A percentile compares a stretch with the other conserved stretches of the same genome.
Conservation (phyloP, 2,888 invertebrate genomes). For the Oscheius sp. region DNA sequence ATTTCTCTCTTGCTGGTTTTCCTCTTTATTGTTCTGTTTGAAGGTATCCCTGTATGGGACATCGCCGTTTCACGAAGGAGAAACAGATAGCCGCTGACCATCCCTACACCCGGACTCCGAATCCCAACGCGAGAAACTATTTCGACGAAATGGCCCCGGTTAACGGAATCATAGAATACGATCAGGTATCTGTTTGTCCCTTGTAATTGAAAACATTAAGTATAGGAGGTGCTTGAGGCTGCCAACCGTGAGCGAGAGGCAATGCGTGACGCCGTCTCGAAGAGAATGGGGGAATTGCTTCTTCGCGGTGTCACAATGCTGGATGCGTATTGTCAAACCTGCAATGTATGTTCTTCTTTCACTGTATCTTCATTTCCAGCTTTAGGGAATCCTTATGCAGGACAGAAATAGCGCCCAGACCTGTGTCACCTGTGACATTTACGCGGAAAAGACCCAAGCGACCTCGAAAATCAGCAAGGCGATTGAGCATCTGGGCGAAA, state of each 20-base stretch:
- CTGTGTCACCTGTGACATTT: slow-evolving; percentile 50
- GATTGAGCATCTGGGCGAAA: not conserved
- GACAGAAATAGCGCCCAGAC: slow-evolving; percentile 42
- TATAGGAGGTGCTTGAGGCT: not conserved
- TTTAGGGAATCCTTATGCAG: slow-evolving; percentile 59
- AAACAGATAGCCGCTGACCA: not conserved
- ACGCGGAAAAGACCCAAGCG: slow-evolving; percentile 9
- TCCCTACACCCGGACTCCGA: slow-evolving; percentile 40
- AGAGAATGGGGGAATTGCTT: slow-evolving; percentile 57
- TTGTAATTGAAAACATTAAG: not conserved
- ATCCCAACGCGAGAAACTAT: slow-evolving; percentile 43
- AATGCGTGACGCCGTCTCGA: slow-evolving; percentile 51
- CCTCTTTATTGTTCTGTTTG: no score
- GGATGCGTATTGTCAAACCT: slow-evolving; percentile 55
- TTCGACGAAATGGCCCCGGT: slow-evolving; percentile 53
- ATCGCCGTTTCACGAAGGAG: slow-evolving; percentile 25
- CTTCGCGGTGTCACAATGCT: slow-evolving; percentile 58
- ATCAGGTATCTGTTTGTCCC: slow-evolving; percentile 12
- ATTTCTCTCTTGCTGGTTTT: no score
- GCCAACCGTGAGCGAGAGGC: slow-evolving; percentile 12
- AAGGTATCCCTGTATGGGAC: slow-evolving; percentile 24
- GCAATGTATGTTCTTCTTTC: slow-evolving; percentile 41
- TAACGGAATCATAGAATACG: slow-evolving; percentile 39
- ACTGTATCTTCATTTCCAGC: not conserved
- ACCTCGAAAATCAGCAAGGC: not conserved